Evolutionary conservation across 92 coral and sea anemone species (phyloP), one percentile per base, ranked within the genome.

Genomic region (Plumapathes pennacea): DNA sequence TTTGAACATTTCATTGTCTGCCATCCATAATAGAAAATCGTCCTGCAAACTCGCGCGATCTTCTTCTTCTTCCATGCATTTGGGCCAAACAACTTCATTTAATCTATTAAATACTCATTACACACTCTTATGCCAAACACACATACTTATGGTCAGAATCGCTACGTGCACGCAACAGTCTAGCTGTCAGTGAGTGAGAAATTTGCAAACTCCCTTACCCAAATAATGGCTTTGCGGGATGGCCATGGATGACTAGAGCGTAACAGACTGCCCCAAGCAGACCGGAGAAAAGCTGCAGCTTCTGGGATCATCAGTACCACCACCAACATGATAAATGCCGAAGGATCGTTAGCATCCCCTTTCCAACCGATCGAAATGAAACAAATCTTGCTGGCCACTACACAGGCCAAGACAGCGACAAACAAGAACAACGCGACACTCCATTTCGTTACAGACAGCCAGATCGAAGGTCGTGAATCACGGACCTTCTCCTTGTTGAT

Each of bases 381-480:
- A 28, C 86, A 90, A 20, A 90, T 63, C 58, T 89, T 89, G 71
- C 97, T 89, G 25, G 88, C 74, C 22, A 89, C 85, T 3, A 80
- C 81, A 55, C 97, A 90, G 20, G 65, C 62, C 19, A 90, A 77
- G 25, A 90, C 69, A 14, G 67, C 20, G 13, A 82, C 14, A 22
- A 76, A 67, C 7, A 90, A 44, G 39, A 90, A 73, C 19, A 67
- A 52, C 0, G 95, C 97, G 28, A 82, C 74, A 17, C 78, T 6
- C 72, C 95, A 81, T 30, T 90, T 90, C 32, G 69, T 54, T 0
- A 72, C 54, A 6, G 90, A 76, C 19, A 76, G 47, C 79, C 85
- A 81, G 3, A 62, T 51, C 2, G 95, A 77, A 13, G 92, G 86
- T 42, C 92, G 63, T 10, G 83, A 70, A 23, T 85, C 92, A 18